A percentile compares a stretch with the other conserved stretches of the same genome.
Evolutionary conservation across 2,797 vertebrate species (phyloP).

Genomic region (Novumbra hubbsi): DNA sequence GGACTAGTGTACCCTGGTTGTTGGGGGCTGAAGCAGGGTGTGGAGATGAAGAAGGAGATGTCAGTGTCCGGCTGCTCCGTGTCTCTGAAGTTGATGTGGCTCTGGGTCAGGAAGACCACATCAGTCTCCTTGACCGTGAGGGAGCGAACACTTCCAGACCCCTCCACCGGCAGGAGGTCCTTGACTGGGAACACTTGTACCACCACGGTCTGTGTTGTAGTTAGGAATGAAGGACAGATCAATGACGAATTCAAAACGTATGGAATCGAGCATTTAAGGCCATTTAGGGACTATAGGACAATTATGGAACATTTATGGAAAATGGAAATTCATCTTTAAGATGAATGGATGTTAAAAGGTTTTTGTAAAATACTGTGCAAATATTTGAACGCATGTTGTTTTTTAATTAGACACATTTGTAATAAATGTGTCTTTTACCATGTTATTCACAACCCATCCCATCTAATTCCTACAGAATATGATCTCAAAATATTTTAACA

Average conservation of each 20-base stretch:
- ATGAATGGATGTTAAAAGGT: not conserved
- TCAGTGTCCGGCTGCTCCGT: conserved; percentile 71
- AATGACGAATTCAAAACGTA: not conserved
- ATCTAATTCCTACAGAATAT: not conserved
- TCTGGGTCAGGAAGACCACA: conserved; percentile 68
- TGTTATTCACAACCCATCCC: not conserved
- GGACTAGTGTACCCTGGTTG: conserved; percentile 56
- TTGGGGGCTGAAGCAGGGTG: conserved; percentile 72
- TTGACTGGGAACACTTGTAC: conserved; percentile 72
- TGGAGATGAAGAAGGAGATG: conserved; percentile 69
- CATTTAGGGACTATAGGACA: not conserved
- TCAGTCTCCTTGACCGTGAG: conserved; percentile 77
- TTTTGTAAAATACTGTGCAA: not conserved
- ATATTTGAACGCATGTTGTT: not conserved
- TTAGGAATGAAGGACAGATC: not conserved
- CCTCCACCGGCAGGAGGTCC: conserved; percentile 76
- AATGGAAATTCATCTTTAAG: not conserved
- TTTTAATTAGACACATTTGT: not conserved
- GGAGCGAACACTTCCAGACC: conserved; percentile 56
- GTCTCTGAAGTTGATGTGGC: conserved; percentile 75
- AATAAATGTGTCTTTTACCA: not conserved
- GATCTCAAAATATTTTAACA: not conserved
- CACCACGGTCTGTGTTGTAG: conserved; percentile 62
- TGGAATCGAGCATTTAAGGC: no score
- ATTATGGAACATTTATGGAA: no score